These are phyloP conservation scores for Drosophila ustulata DNA, from an alignment of 2,888 invertebrate species.

Conservation along the genomic window DNA sequence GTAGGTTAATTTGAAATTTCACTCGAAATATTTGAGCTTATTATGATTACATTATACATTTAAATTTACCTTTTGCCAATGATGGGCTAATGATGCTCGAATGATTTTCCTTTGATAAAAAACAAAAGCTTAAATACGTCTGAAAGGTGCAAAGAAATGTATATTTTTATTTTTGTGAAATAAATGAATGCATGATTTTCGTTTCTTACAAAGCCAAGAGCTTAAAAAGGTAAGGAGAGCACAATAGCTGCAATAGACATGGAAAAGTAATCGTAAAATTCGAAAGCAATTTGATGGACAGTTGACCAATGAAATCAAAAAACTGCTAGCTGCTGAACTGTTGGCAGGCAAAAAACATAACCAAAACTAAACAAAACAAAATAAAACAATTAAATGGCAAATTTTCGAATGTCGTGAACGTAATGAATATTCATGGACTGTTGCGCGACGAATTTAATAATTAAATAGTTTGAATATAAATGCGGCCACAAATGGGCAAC, in stretches of 20 bases:
- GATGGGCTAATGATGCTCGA: conserved; percentile 21
- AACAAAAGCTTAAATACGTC: not conserved
- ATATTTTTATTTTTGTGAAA: too few relatives aligned
- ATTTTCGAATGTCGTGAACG: conserved; percentile 68
- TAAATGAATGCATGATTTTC: too few relatives aligned
- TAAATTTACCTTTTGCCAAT: conserved; percentile 19
- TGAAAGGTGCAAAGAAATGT: not conserved
- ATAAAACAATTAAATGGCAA: conserved; percentile 70
- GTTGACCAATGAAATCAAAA: not conserved
- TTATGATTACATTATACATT: conserved; percentile 48
- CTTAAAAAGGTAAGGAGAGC: not conserved
- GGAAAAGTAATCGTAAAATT: too few relatives aligned
- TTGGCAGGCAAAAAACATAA: conserved; percentile 21
- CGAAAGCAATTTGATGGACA: too few relatives aligned
- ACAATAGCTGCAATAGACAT: too few relatives aligned
- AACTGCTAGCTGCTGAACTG: conserved; percentile 32
- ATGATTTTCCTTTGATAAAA: not conserved
- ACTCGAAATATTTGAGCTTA: conserved; percentile 25
- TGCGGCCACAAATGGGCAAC: conserved; percentile 51
- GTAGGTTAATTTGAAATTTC: conserved; percentile 47
- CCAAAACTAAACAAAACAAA: conserved; percentile 24
- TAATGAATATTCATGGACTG: conserved; percentile 74
- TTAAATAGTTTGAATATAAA: conserved; percentile 74
- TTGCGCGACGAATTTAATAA: conserved; percentile 65
- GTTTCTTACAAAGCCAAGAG: not conserved